Evolutionary conservation across 2,888 invertebrate species (phyloP).

Genomic region (Drosophila mercatorum): DNA sequence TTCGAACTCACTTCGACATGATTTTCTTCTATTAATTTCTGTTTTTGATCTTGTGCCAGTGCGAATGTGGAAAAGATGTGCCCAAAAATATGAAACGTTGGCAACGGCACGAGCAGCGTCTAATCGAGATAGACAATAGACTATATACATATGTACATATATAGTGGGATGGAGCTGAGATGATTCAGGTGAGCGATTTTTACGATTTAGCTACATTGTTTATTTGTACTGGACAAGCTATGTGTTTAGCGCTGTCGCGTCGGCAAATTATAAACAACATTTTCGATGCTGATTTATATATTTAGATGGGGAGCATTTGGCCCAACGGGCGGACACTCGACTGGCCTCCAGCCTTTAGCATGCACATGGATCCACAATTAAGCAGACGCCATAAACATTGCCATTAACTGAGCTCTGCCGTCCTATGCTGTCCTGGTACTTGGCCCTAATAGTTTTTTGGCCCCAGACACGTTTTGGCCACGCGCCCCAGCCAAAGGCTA

Average conservation of each 20-base stretch:
- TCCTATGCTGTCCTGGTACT: neutral
- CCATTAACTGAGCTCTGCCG: slow-evolving; percentile 13
- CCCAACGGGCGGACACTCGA: neutral
- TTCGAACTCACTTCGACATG: neutral
- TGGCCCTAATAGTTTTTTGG: slow-evolving; percentile 37
- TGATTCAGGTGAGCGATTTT: slow-evolving; percentile 56
- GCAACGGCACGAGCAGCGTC: slow-evolving; percentile 12
- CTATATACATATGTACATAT: neutral
- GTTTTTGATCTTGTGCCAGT: slow-evolving; percentile 10
- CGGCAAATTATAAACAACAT: slow-evolving; percentile 65
- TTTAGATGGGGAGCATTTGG: slow-evolving; percentile 10
- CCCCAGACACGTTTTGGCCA: slow-evolving; percentile 52
- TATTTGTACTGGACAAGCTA: slow-evolving; percentile 48
- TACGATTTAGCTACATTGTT: slow-evolving; percentile 56
- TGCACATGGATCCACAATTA: slow-evolving; percentile 34
- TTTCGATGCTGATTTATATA: slow-evolving; percentile 27
- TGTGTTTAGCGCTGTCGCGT: slow-evolving; percentile 70
- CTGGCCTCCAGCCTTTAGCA: slow-evolving; percentile 6
- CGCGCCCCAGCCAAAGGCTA: slow-evolving; percentile 45
- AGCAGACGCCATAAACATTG: slow-evolving; percentile 42
- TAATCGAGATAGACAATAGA: slow-evolving; percentile 4
- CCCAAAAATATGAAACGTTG: slow-evolving; percentile 16
- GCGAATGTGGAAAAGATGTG: slow-evolving; percentile 3
- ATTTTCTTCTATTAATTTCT: neutral
- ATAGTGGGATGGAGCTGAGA: slow-evolving; percentile 4